These are phyloP conservation scores for Campoletis sonorensis DNA, from an alignment of 1,140 invertebrate genomes.

Conservation along the genomic window DNA sequence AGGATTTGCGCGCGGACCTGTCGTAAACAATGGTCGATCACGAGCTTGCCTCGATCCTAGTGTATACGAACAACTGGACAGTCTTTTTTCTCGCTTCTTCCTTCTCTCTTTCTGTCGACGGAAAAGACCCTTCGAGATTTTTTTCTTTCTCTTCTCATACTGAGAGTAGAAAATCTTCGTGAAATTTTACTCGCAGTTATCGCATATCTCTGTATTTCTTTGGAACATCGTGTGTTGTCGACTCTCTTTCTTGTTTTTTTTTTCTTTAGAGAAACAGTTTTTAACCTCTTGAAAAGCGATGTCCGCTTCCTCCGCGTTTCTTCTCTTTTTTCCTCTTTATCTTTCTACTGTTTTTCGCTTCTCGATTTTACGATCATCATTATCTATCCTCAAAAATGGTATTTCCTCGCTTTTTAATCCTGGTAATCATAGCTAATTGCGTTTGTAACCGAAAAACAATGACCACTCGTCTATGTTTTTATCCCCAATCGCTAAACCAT, in stretches of 20 bases:
- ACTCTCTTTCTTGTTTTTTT: too few species aligned
- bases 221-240: not conserved
- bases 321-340: not conserved
- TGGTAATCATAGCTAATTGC: conserved; percentile 48
- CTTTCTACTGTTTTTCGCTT: not conserved
- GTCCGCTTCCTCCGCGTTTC: not conserved
- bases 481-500: not conserved
- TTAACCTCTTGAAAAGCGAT: conserved; percentile 14
- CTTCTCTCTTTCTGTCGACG: not conserved
- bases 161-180: not conserved
- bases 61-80: conserved; percentile 18
- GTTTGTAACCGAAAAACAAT: conserved; percentile 44
- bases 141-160: not conserved
- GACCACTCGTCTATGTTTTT: not conserved
- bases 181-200: conserved; percentile 2
- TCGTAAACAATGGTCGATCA: conserved; percentile 67
- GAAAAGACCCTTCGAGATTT: conserved; percentile 36
- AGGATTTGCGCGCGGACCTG: conserved; percentile 59
- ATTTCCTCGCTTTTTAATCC: conserved; percentile 54
- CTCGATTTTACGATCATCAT: conserved; percentile 63
- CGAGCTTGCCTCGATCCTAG: conserved; percentile 48
- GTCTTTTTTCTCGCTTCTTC: not conserved
- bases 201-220: not conserved
- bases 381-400: conserved; percentile 36
- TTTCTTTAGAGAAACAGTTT: too few species aligned